phyloP scores from a whole-genome alignment of 2,113 vertebrate species.

The Hiodon alosoides region DNA sequence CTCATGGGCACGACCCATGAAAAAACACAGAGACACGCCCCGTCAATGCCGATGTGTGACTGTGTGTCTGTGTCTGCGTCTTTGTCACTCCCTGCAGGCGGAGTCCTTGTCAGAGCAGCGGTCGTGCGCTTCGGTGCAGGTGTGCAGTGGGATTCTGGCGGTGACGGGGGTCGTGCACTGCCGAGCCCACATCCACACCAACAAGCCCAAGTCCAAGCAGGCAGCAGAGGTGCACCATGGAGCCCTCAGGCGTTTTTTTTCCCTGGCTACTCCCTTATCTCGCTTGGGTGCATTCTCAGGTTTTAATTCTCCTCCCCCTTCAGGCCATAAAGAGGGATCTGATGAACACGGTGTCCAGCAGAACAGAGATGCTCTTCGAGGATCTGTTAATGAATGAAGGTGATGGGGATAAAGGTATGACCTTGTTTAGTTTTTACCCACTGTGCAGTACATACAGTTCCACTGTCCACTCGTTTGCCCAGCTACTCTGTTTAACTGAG shows the following conservation, averaged over 20 bases:
- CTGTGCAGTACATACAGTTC: too few relatives aligned
- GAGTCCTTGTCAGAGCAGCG: conserved; percentile 45
- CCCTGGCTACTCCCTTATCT: too few relatives aligned
- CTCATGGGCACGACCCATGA: too few relatives aligned
- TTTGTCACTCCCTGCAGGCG: conserved; percentile 47
- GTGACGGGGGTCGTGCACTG: conserved; percentile 76
- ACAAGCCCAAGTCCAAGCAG: conserved; percentile 78
- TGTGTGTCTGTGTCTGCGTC: background rate
- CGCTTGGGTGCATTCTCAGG: background rate
- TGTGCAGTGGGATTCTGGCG: conserved; percentile 71
- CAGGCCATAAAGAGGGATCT: conserved; percentile 88
- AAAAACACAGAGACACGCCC: background rate
- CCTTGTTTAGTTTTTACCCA: background rate
- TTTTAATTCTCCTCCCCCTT: background rate
- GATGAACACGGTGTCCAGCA: conserved; percentile 77
- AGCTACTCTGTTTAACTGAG: too few relatives aligned
- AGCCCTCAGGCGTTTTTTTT: background rate
- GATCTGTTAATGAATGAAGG: conserved; percentile 68
- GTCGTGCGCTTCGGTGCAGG: conserved; percentile 64
- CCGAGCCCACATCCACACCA: conserved; percentile 79
- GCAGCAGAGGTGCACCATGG: conserved; percentile 69
- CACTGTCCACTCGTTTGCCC: too few relatives aligned
- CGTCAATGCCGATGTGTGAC: background rate
- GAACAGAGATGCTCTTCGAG: conserved; percentile 86
- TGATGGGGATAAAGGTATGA: conserved; percentile 38